These are phyloP conservation scores for Hydrotaea diabolus DNA, from an alignment of 2,888 invertebrate genomes.

Conservation along the genomic window DNA sequence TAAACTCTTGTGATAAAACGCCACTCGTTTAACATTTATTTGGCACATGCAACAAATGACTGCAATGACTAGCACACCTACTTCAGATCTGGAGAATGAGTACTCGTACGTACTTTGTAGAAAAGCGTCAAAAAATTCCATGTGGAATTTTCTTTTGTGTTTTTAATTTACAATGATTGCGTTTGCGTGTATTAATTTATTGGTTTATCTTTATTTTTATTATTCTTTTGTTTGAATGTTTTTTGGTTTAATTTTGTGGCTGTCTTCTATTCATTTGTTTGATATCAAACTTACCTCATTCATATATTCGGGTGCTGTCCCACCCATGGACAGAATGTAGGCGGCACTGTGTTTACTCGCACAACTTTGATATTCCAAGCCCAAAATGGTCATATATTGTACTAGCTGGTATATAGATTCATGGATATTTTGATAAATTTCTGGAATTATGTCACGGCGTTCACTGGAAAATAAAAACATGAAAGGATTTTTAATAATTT, in stretches of 20 bases:
- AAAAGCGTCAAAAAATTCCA: neutral
- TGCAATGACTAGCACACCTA: too few species aligned
- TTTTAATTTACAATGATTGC: too few species aligned
- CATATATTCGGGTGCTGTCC: conserved; percentile 82
- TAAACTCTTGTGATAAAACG: conserved; percentile 24
- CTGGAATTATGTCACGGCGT: conserved; percentile 84
- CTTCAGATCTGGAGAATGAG: too few species aligned
- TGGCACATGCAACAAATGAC: conserved; percentile 54
- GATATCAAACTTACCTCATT: conserved; percentile 81
- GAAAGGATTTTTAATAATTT: neutral
- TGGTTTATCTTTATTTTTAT: neutral
- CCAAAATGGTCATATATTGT: conserved; percentile 83
- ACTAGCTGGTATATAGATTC: conserved; percentile 88
- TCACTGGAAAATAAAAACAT: conserved; percentile 82
- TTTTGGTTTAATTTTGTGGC: neutral
- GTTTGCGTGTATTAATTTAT: neutral
- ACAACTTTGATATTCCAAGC: conserved; percentile 82
- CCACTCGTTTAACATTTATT: conserved; percentile 36
- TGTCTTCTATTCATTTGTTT: neutral
- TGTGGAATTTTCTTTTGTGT: neutral
- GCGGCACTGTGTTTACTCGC: conserved; percentile 77
- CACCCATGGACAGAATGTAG: conserved; percentile 82
- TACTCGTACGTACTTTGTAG: too few species aligned
- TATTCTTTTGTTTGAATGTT: neutral
- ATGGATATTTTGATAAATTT: conserved; percentile 88